Base-by-base conservation (phyloP, 2,888 invertebrate species). In the Clepsis dumicolana region DNA sequence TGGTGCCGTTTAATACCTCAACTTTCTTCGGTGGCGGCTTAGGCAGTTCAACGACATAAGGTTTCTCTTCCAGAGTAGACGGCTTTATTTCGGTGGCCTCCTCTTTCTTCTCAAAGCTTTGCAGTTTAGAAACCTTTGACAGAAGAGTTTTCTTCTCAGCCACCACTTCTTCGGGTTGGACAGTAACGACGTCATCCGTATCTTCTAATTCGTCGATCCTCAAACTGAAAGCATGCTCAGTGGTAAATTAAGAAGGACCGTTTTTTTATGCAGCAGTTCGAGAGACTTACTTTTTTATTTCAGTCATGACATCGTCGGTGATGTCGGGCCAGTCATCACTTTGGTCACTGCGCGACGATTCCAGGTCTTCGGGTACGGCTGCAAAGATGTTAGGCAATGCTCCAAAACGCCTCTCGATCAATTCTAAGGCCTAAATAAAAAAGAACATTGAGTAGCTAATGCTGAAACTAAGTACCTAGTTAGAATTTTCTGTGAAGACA, bases 341-440 rank as follows among this genome's bases (percentile, higher is more conserved):
- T 53, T 85, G 88, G 5, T 88, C 90, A 74, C 84, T 84, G 73
- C 87, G 77, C 67, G 89, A 79, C 64, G 87, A 78, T 64, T 89
- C 87, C 57, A 85, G 75, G 29, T 83, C 87, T 71, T 90, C 91
- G 12, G 86, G 79, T 29, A 94, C 94, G 0, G 94, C 88, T 21
- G 94, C 81, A 80, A 95, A 95, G n/a, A 95, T 93, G 63, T 94
- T 94, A 0, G 95, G 96, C 80, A 95, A 95, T 59, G 95, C 86
- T 16, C 96, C 96, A 77, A 96, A 97, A 75, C 96, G 95, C 78
- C 96, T 95, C 82, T 97, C 97, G 64, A 98, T 96, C 77, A 98
- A 91, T 86, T 97, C 97, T 74, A 98, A 87, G 0, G 98, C 97
- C 94, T 98, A 96, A 18, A 67, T 74, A 72, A 64, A 21, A 48